These are phyloP conservation scores for Podiceps cristatus DNA, from an alignment of 2,113 vertebrate species.

Conservation along the genomic window DNA sequence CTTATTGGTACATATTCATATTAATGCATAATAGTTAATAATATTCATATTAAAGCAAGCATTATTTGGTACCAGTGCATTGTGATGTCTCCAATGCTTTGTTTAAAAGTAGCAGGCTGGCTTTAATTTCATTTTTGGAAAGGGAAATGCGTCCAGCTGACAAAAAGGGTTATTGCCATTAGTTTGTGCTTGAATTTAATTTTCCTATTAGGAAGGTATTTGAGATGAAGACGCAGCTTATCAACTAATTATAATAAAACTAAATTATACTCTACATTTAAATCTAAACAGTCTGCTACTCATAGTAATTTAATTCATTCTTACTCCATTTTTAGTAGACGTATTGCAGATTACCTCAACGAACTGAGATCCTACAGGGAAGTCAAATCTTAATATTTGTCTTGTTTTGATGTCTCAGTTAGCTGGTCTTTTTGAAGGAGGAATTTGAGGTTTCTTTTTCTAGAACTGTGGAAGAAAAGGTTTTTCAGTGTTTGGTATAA, in stretches of 20 bases:
- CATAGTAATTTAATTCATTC: background rate
- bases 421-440: background rate
- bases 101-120: background rate
- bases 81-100: background rate
- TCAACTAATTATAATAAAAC: background rate
- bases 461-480: background rate
- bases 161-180: background rate
- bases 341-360: background rate
- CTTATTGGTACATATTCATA: background rate
- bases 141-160: background rate
- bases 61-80: background rate
- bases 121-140: background rate
- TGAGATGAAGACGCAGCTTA: background rate
- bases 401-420: conserved; percentile 7
- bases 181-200: background rate
- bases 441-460: background rate
- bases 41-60: background rate
- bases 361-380: background rate
- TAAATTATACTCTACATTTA: background rate
- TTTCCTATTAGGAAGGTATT: background rate
- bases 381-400: background rate
- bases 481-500: background rate
- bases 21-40: background rate
- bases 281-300: background rate
- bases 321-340: conserved; percentile 9